These are phyloP conservation scores for Perognathus longimembris DNA, from an alignment of 2,113 vertebrate species.

Conservation along the genomic window DNA sequence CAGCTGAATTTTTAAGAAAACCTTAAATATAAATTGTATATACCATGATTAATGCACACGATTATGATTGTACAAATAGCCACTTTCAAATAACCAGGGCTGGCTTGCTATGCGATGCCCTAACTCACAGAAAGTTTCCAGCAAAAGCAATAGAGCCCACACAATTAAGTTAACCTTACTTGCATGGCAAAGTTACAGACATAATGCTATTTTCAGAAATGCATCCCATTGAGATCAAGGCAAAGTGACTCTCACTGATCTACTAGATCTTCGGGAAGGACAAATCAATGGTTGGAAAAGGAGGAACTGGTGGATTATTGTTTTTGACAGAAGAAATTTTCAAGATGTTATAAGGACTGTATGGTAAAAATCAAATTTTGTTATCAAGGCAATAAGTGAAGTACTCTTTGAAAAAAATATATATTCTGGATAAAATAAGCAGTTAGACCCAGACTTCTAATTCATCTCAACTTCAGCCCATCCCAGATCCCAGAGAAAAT, in stretches of 20 bases:
- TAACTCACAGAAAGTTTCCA: constrained; percentile 42
- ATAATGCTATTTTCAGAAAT: constrained; percentile 56
- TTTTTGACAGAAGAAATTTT: constrained; percentile 68
- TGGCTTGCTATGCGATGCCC: not conserved
- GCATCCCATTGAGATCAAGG: constrained; percentile 42
- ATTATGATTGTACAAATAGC: not conserved
- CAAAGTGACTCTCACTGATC: constrained; percentile 58
- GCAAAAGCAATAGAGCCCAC: constrained; percentile 42
- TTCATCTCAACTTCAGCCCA: not conserved
- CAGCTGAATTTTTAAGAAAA: not conserved
- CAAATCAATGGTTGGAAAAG: constrained; percentile 54
- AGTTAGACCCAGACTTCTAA: constrained; percentile 16
- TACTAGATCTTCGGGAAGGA: constrained; percentile 50
- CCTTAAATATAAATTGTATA: not conserved
- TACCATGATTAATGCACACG: constrained; percentile 12
- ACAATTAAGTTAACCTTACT: constrained; percentile 43
- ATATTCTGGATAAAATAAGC: not conserved
- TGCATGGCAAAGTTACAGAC: constrained; percentile 46
- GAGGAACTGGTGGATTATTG: constrained; percentile 45
- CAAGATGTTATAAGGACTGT: constrained; percentile 58
- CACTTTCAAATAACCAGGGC: constrained; percentile 37
- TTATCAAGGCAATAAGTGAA: constrained; percentile 49
- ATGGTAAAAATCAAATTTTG: constrained; percentile 62
- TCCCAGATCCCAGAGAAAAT: not conserved
- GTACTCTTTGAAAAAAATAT: not conserved